phyloP scores from a whole-genome alignment of 2,888 invertebrate species.

The Digitonthophagus gazella region DNA sequence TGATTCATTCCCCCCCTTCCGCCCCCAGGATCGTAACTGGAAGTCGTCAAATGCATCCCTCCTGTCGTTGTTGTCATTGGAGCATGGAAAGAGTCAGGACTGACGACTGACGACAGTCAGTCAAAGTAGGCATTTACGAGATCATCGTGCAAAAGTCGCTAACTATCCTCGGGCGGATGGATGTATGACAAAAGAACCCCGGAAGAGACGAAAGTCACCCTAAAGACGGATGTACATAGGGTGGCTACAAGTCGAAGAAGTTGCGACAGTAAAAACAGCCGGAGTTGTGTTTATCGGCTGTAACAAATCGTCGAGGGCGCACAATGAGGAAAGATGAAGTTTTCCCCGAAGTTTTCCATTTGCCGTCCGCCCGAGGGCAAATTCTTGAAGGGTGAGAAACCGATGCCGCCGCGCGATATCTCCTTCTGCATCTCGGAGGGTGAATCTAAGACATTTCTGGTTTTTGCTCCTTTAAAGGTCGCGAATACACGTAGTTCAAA shows the following conservation, averaged over 20 bases:
- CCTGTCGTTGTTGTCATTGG: background rate
- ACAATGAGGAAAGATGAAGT: constrained; percentile 37
- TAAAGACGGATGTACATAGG: background rate
- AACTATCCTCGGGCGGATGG: background rate
- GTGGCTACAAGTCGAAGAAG: background rate
- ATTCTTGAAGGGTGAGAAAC: constrained; percentile 22
- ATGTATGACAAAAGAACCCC: background rate
- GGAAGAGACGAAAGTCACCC: background rate
- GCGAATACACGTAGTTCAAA: background rate
- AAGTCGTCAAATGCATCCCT: background rate
- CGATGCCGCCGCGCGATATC: background rate
- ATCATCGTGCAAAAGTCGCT: background rate
- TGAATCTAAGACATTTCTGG: no score
- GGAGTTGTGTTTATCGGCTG: constrained; percentile 47
- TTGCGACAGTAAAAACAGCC: constrained; percentile 42
- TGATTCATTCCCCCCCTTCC: background rate
- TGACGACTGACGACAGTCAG: background rate
- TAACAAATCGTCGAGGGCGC: constrained; percentile 49
- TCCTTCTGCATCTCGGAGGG: background rate
- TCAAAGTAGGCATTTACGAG: background rate
- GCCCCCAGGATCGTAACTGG: background rate
- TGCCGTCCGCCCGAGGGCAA: constrained; percentile 30
- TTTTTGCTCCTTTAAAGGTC: background rate
- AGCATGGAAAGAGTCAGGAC: background rate
- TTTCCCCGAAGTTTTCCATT: constrained; percentile 32